phyloP scores from a whole-genome alignment of 1,140 invertebrate species.

The Liolophura sinensis region DNA sequence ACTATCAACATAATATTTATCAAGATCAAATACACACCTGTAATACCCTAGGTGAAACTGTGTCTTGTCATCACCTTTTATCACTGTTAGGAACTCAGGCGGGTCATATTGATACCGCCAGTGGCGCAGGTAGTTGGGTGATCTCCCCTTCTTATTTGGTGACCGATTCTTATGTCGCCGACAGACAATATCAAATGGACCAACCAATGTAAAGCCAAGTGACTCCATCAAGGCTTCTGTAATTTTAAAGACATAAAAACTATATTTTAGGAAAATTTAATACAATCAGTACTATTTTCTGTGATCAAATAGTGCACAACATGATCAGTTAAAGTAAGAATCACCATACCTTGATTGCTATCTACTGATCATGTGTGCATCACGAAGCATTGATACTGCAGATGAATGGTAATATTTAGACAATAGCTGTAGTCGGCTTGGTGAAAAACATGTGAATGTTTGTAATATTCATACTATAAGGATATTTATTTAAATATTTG shows the following conservation, averaged over 20 bases:
- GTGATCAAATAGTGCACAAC: too few species aligned
- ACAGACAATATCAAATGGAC: constrained; percentile 82
- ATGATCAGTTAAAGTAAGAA: too few species aligned
- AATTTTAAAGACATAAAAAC: constrained; percentile 31
- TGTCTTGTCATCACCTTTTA: constrained; percentile 68
- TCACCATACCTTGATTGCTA: too few species aligned
- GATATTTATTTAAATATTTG: too few species aligned
- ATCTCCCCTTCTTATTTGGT: constrained; percentile 63
- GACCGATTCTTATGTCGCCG: constrained; percentile 65
- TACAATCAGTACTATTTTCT: background rate
- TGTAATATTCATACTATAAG: too few species aligned
- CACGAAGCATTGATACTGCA: too few species aligned
- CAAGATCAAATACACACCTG: constrained; percentile 57
- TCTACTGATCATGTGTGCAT: too few species aligned
- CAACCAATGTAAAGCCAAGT: constrained; percentile 75
- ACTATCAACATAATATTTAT: too few species aligned
- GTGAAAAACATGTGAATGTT: too few species aligned
- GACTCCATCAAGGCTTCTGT: constrained; percentile 67
- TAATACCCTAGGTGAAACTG: constrained; percentile 88
- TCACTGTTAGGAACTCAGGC: constrained; percentile 76
- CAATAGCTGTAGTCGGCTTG: too few species aligned
- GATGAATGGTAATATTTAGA: too few species aligned
- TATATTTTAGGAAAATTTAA: constrained; percentile 13
- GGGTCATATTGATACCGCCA: constrained; percentile 94
- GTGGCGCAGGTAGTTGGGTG: constrained; percentile 69